Conservation (phyloP, 2,888 invertebrate species). For the Amphipyra berbera region DNA sequence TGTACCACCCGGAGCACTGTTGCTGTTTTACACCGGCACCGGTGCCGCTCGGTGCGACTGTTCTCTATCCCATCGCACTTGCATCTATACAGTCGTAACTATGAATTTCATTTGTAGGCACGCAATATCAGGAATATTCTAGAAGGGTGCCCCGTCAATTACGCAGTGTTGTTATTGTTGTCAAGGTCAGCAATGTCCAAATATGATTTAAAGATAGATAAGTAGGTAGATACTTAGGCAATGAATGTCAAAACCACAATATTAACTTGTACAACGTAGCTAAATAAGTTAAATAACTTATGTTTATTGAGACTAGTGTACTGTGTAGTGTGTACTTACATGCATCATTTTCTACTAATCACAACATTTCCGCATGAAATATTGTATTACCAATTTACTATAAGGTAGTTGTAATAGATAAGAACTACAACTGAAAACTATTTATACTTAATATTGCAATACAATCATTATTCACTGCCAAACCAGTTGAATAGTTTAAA, state of each 20-base stretch:
- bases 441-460: too few relatives aligned
- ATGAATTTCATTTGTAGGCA: background rate
- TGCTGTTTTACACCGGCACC: constrained; percentile 32
- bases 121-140: constrained; percentile 23
- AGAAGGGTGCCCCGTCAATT: constrained; percentile 15
- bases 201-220: constrained; percentile 18
- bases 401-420: constrained; percentile 24
- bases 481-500: constrained; percentile 8
- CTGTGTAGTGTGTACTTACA: too few relatives aligned
- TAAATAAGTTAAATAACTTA: constrained; percentile 1
- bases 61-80: constrained; percentile 1
- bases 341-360: constrained; percentile 15
- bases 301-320: constrained; percentile 16
- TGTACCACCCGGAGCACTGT: constrained; percentile 71
- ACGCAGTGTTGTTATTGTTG: constrained; percentile 7
- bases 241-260: constrained; percentile 17
- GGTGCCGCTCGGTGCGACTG: constrained; percentile 14
- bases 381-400: constrained; percentile 23
- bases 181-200: constrained; percentile 31
- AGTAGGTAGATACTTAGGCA: background rate
- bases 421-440: constrained; percentile 13
- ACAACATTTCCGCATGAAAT: constrained; percentile 3
- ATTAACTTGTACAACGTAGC: constrained; percentile 11
- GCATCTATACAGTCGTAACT: background rate
- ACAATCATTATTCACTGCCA: constrained; percentile 1